Evolutionary conservation across 2,113 vertebrate species (phyloP).

Genomic region (Mormyrus iriodes): DNA sequence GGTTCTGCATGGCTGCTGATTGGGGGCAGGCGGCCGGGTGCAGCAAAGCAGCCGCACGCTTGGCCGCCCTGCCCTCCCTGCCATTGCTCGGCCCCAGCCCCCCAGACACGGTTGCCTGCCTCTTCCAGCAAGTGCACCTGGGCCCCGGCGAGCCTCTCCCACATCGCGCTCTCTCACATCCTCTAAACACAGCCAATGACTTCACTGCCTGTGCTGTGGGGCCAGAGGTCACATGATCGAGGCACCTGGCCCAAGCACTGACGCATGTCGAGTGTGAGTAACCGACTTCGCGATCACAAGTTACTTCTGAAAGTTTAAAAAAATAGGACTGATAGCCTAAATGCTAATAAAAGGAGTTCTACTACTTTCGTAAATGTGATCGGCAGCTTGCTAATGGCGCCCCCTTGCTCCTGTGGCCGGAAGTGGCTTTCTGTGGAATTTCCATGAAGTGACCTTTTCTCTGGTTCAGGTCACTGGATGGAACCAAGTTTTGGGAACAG

Average conservation of each 20-base stretch:
- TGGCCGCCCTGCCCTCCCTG: not conserved
- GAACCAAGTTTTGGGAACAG: not conserved
- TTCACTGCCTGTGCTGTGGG: not conserved
- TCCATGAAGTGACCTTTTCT: not conserved
- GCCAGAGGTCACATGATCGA: not conserved
- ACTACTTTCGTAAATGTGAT: constrained; percentile 21
- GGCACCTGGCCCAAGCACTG: not conserved
- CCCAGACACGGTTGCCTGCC: not conserved
- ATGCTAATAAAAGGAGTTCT: not conserved
- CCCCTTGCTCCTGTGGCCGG: constrained; percentile 32
- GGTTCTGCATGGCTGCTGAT: constrained; percentile 10
- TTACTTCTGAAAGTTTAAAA: not conserved
- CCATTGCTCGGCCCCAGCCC: not conserved
- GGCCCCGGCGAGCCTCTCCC: not conserved
- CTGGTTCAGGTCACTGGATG: not conserved
- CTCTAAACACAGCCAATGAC: not conserved
- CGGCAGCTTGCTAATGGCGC: constrained; percentile 32
- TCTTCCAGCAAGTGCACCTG: not conserved
- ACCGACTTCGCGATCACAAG: not conserved
- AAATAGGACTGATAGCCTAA: too few species aligned
- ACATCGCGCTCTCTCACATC: not conserved
- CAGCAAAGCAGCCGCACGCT: not conserved
- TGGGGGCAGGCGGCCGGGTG: not conserved
- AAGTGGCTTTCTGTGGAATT: constrained; percentile 35
- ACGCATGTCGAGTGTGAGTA: not conserved